Evolutionary conservation across 2,113 vertebrate genomes (phyloP).

Genomic region (Tyto alba): DNA sequence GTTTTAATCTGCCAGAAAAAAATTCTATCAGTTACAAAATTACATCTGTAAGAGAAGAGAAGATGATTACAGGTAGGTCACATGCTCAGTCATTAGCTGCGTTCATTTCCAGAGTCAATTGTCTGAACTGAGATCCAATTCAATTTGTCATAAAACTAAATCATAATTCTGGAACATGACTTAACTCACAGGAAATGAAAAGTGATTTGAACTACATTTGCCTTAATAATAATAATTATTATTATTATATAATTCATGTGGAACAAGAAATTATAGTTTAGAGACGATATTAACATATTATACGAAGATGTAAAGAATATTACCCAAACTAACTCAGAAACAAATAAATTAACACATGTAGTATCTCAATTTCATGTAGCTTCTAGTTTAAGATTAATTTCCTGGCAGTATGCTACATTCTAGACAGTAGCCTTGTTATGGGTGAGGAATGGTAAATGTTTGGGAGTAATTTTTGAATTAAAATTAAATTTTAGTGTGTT

Average conservation of each 20-base stretch:
- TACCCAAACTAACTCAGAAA: no score
- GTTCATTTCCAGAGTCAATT: neutral
- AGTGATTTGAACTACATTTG: neutral
- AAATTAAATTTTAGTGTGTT: neutral
- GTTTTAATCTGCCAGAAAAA: neutral
- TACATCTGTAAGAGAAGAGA: neutral
- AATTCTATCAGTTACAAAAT: neutral
- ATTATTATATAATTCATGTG: neutral
- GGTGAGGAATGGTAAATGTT: neutral
- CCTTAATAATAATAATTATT: neutral
- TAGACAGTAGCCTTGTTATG: neutral
- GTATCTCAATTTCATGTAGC: neutral
- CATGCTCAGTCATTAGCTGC: neutral
- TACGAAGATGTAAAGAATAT: neutral
- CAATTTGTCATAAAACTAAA: neutral
- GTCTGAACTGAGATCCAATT: neutral
- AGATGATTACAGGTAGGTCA: neutral
- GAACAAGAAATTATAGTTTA: neutral
- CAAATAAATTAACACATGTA: neutral
- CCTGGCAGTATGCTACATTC: neutral
- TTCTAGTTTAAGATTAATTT: neutral
- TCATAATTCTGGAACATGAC: neutral
- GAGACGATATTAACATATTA: neutral
- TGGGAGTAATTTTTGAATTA: neutral
- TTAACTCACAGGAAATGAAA: neutral